These are phyloP conservation scores for Hypomecis atomaria DNA, from an alignment of 2,888 invertebrate species.

Conservation along the genomic window DNA sequence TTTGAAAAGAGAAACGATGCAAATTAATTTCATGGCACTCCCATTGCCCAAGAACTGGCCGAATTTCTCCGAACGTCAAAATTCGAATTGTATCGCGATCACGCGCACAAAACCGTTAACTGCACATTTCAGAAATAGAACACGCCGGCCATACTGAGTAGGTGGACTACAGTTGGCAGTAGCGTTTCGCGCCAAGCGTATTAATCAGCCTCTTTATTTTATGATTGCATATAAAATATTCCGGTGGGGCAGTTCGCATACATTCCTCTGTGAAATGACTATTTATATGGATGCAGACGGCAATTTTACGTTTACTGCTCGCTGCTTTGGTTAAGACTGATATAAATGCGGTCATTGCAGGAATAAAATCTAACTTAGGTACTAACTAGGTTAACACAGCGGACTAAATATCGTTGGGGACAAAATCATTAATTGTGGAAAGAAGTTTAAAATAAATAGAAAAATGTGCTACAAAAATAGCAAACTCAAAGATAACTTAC, in stretches of 20 bases:
- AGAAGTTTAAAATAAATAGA: neutral
- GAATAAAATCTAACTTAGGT: no score
- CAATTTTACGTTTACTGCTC: constrained; percentile 41
- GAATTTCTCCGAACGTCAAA: constrained; percentile 81
- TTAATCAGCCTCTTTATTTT: constrained; percentile 81
- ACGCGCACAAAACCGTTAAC: constrained; percentile 80
- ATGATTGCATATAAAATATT: constrained; percentile 77
- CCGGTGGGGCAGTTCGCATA: constrained; percentile 61
- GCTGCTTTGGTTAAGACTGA: neutral
- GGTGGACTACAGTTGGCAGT: constrained; percentile 67
- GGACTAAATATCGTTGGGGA: no score
- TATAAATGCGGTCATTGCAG: no score
- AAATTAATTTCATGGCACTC: constrained; percentile 51
- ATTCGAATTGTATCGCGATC: constrained; percentile 78
- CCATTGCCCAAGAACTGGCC: constrained; percentile 65
- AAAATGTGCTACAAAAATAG: neutral
- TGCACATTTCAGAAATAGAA: constrained; percentile 84
- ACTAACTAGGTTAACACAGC: no score
- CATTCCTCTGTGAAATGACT: constrained; percentile 60
- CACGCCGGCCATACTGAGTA: constrained; percentile 81
- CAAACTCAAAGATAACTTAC: neutral
- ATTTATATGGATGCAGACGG: constrained; percentile 54
- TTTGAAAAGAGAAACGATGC: constrained; percentile 77
- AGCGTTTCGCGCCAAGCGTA: constrained; percentile 75
- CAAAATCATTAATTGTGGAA: no score